Base-by-base conservation (phyloP, 2,888 invertebrate species). In the Anagyrus pseudococci region DNA sequence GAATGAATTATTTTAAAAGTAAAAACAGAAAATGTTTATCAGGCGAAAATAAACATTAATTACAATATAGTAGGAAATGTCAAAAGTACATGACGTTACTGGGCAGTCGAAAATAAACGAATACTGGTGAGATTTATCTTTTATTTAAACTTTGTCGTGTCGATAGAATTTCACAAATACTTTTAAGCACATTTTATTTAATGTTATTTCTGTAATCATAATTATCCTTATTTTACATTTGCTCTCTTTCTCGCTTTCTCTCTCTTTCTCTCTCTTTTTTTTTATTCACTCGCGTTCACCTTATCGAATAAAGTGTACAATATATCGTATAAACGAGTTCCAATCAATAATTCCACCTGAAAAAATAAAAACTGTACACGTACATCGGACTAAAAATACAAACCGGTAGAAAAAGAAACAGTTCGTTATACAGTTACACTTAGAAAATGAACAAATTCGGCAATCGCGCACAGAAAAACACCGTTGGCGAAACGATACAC, bases 101-200 rank as follows among this genome's bases (percentile, higher is more conserved):
- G 33, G 17, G 22, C 13, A 26, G 13, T 37, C 50, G 25, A 40
- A 20, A 58, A 58, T 44, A 48, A 55, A 33, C 8, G 8, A 48
- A 37, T 37, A 47, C 10, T 19, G 22, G 4, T 62, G 55, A 56
- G 54, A 61, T 66, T 55, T 49, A 62, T 62, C 48, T 53, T 66
- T 66, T 62, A 66, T 66, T 66, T 62, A 62, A 62, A 66, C 58
- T 48, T 56, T 53, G 40, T 53, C 59, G 55, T 62, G 48, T 53
- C 37, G 48, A 66, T 62, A 62, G 66, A 66, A 66, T 62, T 62
- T 62, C 61, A 66, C 62, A 66, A 62, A 66, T 66, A 66, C 53
- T 48, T 59, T 54, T 62, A 66, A 66, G 66, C 59, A 66, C 59
- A 62, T 62, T 58, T 66, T 57, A 57, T 59, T 55, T 40, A 60